These are phyloP conservation scores for Steinernema carpocapsae DNA, from an alignment of 2,888 invertebrate species.

Conservation along the genomic window DNA sequence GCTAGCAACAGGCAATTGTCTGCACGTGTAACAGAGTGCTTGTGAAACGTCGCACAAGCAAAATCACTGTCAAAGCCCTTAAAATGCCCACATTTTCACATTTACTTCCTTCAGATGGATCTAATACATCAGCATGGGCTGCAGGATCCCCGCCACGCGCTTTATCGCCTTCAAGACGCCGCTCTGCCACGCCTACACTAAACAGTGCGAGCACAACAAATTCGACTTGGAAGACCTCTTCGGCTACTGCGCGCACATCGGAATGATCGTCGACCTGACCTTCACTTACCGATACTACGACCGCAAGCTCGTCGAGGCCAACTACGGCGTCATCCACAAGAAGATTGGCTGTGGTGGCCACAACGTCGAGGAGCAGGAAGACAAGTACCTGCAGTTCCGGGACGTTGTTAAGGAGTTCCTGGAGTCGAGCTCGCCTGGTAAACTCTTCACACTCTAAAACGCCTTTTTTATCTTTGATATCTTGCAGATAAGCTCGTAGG, in stretches of 20 bases:
- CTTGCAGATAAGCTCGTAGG: conserved; percentile 66
- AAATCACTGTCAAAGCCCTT: too few relatives aligned
- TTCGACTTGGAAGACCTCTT: conserved; percentile 57
- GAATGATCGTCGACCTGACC: conserved; percentile 69
- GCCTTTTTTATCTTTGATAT: not conserved
- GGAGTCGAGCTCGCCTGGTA: not conserved
- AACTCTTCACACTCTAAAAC: not conserved
- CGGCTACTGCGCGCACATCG: conserved; percentile 52
- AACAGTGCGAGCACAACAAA: conserved; percentile 65
- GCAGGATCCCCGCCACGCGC: conserved; percentile 76
- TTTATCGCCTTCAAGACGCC: conserved; percentile 81
- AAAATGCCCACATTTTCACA: too few relatives aligned
- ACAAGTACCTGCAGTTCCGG: not conserved
- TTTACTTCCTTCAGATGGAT: conserved; percentile 68
- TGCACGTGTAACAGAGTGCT: too few relatives aligned
- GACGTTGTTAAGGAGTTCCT: not conserved
- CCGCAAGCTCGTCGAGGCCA: not conserved
- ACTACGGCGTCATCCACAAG: conserved; percentile 39
- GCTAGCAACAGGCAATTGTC: too few relatives aligned
- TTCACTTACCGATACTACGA: conserved; percentile 69
- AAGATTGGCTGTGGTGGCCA: conserved; percentile 49
- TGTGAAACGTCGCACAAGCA: too few relatives aligned
- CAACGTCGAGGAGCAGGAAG: conserved; percentile 41
- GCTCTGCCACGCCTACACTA: conserved; percentile 70
- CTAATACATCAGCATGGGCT: conserved; percentile 72